These are phyloP conservation scores for Troides oblongomaculatus DNA, from an alignment of 2,888 invertebrate species.

Conservation along the genomic window DNA sequence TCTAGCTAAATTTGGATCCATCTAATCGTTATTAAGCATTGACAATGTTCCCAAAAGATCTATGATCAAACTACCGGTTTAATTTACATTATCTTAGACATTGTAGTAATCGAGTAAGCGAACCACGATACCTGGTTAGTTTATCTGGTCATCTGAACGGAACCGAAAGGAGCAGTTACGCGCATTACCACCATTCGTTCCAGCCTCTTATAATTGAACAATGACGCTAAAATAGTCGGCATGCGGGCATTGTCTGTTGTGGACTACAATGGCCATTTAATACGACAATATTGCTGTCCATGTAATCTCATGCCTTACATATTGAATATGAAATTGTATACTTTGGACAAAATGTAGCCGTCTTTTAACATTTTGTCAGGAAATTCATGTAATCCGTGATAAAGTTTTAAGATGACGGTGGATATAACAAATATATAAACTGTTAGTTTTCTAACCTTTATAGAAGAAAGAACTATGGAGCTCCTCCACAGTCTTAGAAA, in stretches of 20 bases:
- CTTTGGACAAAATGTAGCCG: background rate
- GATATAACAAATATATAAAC: background rate
- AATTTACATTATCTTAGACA: background rate
- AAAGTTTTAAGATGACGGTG: background rate
- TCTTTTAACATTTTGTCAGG: background rate
- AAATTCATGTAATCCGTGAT: background rate
- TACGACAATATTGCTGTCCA: constrained; percentile 15
- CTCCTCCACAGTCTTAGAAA: too few relatives aligned
- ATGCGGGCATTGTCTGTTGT: constrained; percentile 44
- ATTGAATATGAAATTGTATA: background rate
- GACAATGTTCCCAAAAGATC: background rate
- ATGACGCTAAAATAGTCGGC: constrained; percentile 37
- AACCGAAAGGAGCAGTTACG: constrained; percentile 39
- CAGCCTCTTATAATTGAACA: constrained; percentile 51
- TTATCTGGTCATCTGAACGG: constrained; percentile 36
- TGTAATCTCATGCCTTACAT: constrained; percentile 9
- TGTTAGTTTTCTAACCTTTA: background rate
- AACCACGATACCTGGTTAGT: constrained; percentile 12
- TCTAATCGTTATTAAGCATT: background rate
- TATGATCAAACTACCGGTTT: background rate
- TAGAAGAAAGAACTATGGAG: too few relatives aligned
- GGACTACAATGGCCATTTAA: constrained; percentile 11
- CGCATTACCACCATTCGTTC: constrained; percentile 40
- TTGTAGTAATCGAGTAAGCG: background rate
- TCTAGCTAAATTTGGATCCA: background rate